These are phyloP conservation scores for Protodeltote pygarga DNA, from an alignment of 2,888 invertebrate genomes.

Conservation along the genomic window DNA sequence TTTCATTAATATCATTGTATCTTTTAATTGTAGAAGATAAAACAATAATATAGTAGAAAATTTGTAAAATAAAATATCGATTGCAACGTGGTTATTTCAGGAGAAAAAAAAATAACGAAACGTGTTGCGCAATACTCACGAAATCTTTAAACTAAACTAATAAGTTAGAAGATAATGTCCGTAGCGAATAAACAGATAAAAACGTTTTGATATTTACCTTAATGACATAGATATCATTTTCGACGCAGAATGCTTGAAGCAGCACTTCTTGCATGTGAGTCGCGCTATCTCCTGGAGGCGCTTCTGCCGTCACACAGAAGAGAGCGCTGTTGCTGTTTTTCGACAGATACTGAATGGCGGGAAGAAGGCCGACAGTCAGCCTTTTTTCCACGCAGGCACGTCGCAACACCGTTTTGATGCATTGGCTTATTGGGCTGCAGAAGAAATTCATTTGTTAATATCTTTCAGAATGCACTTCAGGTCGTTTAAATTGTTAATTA, in stretches of 20 bases:
- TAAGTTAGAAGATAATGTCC: no score
- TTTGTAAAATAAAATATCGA: no score
- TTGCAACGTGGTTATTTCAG: no score
- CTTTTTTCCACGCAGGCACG: conserved; percentile 86
- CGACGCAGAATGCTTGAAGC: conserved; percentile 92
- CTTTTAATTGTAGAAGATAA: no score
- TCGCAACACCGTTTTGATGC: conserved; percentile 84
- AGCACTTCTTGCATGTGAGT: conserved; percentile 93
- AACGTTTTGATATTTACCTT: conserved; percentile 84
- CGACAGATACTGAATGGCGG: conserved; percentile 88
- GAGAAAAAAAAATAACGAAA: no score
- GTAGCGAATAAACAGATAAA: no score
- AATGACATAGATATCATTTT: conserved; percentile 92
- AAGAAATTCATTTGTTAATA: conserved; percentile 13
- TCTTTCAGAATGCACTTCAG: not conserved
- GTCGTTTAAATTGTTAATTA: no score
- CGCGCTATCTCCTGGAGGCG: conserved; percentile 90
- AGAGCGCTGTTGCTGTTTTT: conserved; percentile 88
- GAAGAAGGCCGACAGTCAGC: conserved; percentile 88
- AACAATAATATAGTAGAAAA: no score
- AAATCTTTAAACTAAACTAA: no score
- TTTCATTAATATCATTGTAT: conserved; percentile 39
- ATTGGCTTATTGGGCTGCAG: conserved; percentile 81
- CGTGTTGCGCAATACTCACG: no score
- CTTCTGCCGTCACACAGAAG: conserved; percentile 90